phyloP scores from a whole-genome alignment of 2,888 invertebrate species.

The Pegoplata infirma region DNA sequence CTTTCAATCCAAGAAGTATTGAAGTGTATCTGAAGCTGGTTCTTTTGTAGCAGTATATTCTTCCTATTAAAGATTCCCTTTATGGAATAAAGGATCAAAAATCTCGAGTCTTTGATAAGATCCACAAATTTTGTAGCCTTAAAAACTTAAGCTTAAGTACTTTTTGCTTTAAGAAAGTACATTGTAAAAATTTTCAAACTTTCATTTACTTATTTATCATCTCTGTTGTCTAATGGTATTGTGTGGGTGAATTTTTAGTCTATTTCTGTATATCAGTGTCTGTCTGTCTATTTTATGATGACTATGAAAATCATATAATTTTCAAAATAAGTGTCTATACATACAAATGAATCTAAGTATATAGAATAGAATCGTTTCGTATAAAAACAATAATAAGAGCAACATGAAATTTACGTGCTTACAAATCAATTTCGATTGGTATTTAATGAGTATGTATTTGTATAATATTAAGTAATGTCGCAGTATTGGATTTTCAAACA shows the following conservation, averaged over 20 bases:
- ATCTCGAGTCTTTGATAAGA: too few relatives aligned
- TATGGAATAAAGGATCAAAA: too few relatives aligned
- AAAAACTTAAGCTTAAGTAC: too few relatives aligned
- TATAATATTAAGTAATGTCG: conserved; percentile 46
- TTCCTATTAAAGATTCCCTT: too few relatives aligned
- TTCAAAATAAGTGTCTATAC: conserved; percentile 43
- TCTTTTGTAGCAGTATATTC: too few relatives aligned
- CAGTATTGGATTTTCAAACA: background rate
- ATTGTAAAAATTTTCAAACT: too few relatives aligned
- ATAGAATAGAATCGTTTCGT: background rate
- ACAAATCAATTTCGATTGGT: conserved; percentile 52
- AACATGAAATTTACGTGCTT: conserved; percentile 45
- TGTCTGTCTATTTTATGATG: conserved; percentile 28
- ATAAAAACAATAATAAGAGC: conserved; percentile 28
- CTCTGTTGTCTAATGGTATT: background rate
- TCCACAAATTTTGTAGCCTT: too few relatives aligned
- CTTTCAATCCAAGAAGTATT: too few relatives aligned
- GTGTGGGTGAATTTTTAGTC: conserved; percentile 7
- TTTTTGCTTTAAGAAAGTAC: too few relatives aligned
- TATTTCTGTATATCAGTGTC: conserved; percentile 18
- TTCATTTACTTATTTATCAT: background rate
- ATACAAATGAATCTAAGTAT: too few relatives aligned
- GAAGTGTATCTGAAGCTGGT: too few relatives aligned
- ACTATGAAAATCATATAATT: conserved; percentile 43
- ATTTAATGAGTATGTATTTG: conserved; percentile 55